A percentile compares a stretch with the other conserved stretches of the same genome.
Conservation (phyloP, 1,140 invertebrate genomes). For the Melitaea cinxia region DNA sequence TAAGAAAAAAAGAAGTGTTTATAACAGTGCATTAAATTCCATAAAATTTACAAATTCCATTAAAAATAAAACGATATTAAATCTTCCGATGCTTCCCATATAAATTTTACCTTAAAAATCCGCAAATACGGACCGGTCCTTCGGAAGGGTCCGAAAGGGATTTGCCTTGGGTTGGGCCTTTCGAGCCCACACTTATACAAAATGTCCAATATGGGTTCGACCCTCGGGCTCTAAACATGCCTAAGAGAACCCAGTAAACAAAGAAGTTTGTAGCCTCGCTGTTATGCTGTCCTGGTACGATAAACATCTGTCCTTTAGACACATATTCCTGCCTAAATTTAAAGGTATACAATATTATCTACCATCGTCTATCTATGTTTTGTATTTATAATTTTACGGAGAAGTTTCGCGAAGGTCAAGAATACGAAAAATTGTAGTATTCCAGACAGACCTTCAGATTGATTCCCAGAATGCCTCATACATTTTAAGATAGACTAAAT, state of each 20-base stretch:
- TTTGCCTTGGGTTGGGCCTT: conserved; percentile 64
- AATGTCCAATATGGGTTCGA: conserved; percentile 77
- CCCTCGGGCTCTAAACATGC: conserved; percentile 66
- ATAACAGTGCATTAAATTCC: not conserved
- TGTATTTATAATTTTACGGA: too few relatives aligned
- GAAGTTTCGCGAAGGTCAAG: too few relatives aligned
- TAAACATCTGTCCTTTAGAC: conserved; percentile 20
- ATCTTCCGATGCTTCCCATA: conserved; percentile 53
- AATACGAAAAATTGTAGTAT: too few relatives aligned
- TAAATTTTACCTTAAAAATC: conserved; percentile 82
- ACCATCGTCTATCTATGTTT: too few relatives aligned
- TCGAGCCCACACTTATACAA: conserved; percentile 79
- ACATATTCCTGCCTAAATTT: too few relatives aligned
- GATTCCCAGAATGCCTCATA: too few relatives aligned
- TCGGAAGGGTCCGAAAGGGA: conserved; percentile 76
- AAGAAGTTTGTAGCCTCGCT: conserved; percentile 69
- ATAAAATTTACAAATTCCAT: conserved; percentile 20
- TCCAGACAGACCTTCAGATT: not conserved
- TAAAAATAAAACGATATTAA: conserved; percentile 51
- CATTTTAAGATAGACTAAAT: not conserved
- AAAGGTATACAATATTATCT: too few relatives aligned
- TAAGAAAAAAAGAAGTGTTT: not conserved
- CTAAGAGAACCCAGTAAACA: conserved; percentile 70
- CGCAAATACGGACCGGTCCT: conserved; percentile 75
- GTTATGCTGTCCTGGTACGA: conserved; percentile 45